These are phyloP conservation scores for Notarius quadriscutis DNA, from an alignment of 2,113 vertebrate genomes.

Conservation along the genomic window DNA sequence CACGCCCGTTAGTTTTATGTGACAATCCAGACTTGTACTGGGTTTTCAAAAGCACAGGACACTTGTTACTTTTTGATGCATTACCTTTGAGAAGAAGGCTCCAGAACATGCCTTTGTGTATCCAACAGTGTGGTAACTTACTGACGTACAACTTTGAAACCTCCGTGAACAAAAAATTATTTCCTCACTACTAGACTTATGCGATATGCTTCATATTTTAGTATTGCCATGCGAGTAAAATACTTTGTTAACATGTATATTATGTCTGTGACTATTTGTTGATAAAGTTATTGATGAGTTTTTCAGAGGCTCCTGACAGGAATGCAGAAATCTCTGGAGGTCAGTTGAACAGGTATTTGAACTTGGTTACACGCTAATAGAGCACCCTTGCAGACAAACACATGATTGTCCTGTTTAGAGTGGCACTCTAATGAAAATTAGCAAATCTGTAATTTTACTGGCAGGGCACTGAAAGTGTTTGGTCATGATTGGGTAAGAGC, in stretches of 20 bases:
- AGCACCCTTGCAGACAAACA: slow-evolving; percentile 47
- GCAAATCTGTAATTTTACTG: slow-evolving; percentile 64
- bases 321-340: slow-evolving; percentile 50
- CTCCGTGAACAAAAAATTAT: background rate
- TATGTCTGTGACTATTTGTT: background rate
- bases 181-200: background rate
- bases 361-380: slow-evolving; percentile 56
- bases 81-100: slow-evolving; percentile 33
- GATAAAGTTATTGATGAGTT: background rate
- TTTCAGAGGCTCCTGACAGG: background rate
- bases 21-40: slow-evolving; percentile 44
- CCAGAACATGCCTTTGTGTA: slow-evolving; percentile 16
- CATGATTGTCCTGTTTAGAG: slow-evolving; percentile 67
- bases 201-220: background rate
- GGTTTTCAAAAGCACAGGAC: slow-evolving; percentile 35
- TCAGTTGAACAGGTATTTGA: slow-evolving; percentile 50
- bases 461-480: slow-evolving; percentile 59
- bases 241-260: background rate
- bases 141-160: background rate
- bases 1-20: slow-evolving; percentile 65
- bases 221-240: background rate
- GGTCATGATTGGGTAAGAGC: slow-evolving; percentile 66
- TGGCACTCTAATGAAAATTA: slow-evolving; percentile 64
- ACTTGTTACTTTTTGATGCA: slow-evolving; percentile 11
- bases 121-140: background rate